A percentile compares a stretch with the other conserved stretches of the same genome.
Conservation (phyloP, 2,797 vertebrate genomes). For the Gymnothorax javanicus region DNA sequence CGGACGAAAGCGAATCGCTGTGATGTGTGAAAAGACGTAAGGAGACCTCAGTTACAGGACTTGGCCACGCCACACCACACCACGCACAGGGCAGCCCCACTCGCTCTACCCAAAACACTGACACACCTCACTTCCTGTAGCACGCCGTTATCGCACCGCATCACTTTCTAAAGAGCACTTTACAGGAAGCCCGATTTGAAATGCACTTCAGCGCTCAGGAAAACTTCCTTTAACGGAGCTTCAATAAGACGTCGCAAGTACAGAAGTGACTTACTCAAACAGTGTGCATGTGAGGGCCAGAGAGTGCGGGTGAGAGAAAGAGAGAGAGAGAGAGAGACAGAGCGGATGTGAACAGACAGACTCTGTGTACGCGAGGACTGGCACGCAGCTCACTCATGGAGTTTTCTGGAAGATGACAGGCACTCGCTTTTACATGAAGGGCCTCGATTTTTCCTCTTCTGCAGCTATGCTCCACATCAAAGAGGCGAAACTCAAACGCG, state of each 20-base stretch:
- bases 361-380: neutral
- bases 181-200: neutral
- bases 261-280: neutral
- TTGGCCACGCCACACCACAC: neutral
- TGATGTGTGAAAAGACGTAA: neutral
- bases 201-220: neutral
- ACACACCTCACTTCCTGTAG: neutral
- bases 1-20: constrained; percentile 31
- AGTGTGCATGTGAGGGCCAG: neutral
- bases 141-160: neutral
- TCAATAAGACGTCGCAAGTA: neutral
- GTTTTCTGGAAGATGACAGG: constrained; percentile 51
- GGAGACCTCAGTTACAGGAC: neutral
- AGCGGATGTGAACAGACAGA: neutral
- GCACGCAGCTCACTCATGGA: neutral
- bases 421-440: constrained; percentile 60
- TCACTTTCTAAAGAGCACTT: neutral
- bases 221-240: neutral
- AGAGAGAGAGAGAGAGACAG: neutral
- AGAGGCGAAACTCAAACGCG: constrained; percentile 61
- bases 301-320: neutral
- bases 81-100: neutral
- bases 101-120: neutral
- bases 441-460: constrained; percentile 49
- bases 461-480: constrained; percentile 61